These are phyloP conservation scores for Ornithoptera alexandrae DNA, from an alignment of 2,888 invertebrate species.

Conservation along the genomic window DNA sequence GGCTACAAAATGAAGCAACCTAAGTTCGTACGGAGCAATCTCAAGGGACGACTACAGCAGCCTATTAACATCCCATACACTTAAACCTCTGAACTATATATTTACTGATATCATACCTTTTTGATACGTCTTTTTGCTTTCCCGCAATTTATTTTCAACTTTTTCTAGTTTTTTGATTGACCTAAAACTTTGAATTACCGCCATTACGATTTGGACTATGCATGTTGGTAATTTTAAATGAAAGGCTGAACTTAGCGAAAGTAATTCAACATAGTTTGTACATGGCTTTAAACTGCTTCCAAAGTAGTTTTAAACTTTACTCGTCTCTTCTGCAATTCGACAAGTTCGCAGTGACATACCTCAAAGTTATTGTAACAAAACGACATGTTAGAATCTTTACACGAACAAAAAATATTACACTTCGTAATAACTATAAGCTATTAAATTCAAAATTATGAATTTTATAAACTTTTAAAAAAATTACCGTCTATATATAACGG, in stretches of 20 bases:
- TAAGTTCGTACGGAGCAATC: too few relatives aligned
- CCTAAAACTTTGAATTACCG: neutral
- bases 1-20: too few relatives aligned
- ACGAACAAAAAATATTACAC: too few relatives aligned
- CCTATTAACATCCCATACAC: too few relatives aligned
- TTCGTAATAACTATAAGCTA: too few relatives aligned
- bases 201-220: neutral
- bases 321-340: constrained; percentile 14
- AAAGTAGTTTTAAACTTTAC: constrained; percentile 15
- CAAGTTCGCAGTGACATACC: constrained; percentile 11
- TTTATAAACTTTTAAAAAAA: too few relatives aligned
- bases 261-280: constrained; percentile 11
- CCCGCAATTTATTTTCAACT: neutral
- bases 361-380: neutral
- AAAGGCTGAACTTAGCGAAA: constrained; percentile 3
- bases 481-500: too few relatives aligned
- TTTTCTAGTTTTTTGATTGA: neutral
- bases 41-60: too few relatives aligned
- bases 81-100: too few relatives aligned
- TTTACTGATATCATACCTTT: too few relatives aligned
- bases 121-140: neutral
- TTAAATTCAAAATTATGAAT: too few relatives aligned
- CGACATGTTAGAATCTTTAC: too few relatives aligned
- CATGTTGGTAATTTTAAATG: neutral
- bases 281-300: constrained; percentile 16